A percentile compares a stretch with the other conserved stretches of the same genome.
Evolutionary conservation across 1,140 invertebrate genomes (phyloP).

Genomic region (Drosophila busckii): DNA sequence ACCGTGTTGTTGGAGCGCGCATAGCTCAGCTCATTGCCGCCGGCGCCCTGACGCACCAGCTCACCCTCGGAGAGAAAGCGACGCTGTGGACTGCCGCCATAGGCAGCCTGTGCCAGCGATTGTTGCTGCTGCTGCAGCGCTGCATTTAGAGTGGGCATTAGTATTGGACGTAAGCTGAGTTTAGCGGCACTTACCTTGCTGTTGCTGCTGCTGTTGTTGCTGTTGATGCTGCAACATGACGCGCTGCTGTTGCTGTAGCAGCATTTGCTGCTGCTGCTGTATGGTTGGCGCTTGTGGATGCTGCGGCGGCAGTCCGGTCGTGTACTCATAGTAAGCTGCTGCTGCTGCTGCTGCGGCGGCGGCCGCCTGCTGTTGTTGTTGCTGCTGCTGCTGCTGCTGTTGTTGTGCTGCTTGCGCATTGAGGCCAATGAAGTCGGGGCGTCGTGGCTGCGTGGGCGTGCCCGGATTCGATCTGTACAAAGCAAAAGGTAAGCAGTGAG

Average conservation of each 20-base stretch:
- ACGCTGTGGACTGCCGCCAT: slow-evolving; percentile 86
- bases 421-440: slow-evolving; percentile 90
- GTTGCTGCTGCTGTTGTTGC: slow-evolving; percentile 49
- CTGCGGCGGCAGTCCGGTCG: slow-evolving; percentile 70
- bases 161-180: too few species aligned
- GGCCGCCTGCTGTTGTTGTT: slow-evolving; percentile 65
- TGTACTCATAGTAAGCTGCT: slow-evolving; percentile 81
- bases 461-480: slow-evolving; percentile 90
- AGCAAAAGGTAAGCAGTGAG: slow-evolving; percentile 8
- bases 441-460: slow-evolving; percentile 90
- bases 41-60: slow-evolving; percentile 85
- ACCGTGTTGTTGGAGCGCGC: slow-evolving; percentile 83
- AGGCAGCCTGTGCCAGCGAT: slow-evolving; percentile 60
- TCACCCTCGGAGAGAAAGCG: slow-evolving; percentile 92
- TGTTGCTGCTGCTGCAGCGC: slow-evolving; percentile 49
- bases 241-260: slow-evolving; percentile 63
- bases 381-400: slow-evolving; percentile 36
- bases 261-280: slow-evolving; percentile 67
- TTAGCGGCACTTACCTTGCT: slow-evolving; percentile 62
- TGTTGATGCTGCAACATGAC: slow-evolving; percentile 65
- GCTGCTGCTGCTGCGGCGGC: slow-evolving; percentile 67
- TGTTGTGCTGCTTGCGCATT: slow-evolving; percentile 59
- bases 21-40: slow-evolving; percentile 80
- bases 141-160: slow-evolving; percentile 1
- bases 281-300: slow-evolving; percentile 67